Conservation (phyloP, 2,113 vertebrate species). For the Ptilonorhynchus violaceus region DNA sequence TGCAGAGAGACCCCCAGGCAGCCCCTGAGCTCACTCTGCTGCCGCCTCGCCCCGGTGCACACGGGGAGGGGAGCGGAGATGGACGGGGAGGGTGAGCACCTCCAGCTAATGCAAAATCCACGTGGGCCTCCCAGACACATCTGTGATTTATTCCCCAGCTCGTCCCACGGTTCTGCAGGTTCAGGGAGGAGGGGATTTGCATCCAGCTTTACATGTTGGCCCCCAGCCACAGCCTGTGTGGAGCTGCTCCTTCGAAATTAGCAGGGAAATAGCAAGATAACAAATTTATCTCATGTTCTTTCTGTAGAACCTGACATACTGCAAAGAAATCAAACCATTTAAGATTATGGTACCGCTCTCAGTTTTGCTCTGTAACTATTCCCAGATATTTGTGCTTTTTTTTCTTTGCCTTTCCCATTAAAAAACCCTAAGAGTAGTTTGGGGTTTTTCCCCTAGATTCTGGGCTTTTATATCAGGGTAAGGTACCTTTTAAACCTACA, state of each 20-base stretch:
- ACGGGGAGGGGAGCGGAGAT: not conserved
- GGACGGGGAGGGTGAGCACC: constrained; percentile 13
- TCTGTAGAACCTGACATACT: not conserved
- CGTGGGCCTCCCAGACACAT: constrained; percentile 33
- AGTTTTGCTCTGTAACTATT: not conserved
- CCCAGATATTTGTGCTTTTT: not conserved
- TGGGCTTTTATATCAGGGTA: not conserved
- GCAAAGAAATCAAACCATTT: not conserved
- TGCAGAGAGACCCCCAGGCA: not conserved
- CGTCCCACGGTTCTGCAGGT: not conserved
- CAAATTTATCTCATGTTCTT: not conserved
- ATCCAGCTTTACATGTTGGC: not conserved
- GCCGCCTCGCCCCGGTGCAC: not conserved
- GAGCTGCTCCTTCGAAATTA: not conserved
- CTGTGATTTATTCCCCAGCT: not conserved
- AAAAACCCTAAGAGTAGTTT: not conserved
- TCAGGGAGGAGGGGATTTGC: not conserved
- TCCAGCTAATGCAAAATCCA: constrained; percentile 50
- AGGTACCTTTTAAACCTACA: not conserved
- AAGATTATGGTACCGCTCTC: not conserved
- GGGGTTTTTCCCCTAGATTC: not conserved
- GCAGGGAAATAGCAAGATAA: not conserved
- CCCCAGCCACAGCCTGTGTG: not conserved
- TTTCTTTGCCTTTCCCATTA: not conserved
- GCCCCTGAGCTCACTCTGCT: not conserved